Evolutionary conservation across 2,888 invertebrate species (phyloP).

Genomic region (Colletes collaris): DNA sequence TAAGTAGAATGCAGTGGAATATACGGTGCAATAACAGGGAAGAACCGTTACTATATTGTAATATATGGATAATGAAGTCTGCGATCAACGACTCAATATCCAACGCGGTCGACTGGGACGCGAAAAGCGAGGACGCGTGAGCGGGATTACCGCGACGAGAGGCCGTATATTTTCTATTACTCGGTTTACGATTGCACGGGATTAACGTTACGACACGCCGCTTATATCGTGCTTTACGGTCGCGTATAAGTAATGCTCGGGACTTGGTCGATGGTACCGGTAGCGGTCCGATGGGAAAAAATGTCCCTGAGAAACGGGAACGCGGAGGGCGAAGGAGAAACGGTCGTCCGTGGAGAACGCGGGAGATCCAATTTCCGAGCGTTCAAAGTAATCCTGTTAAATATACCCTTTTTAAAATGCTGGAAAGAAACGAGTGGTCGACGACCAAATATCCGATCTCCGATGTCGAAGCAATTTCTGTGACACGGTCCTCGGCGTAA

Average conservation of each 20-base stretch:
- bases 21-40: slow-evolving; percentile 30
- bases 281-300: slow-evolving; percentile 14
- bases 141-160: slow-evolving; percentile 46
- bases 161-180: slow-evolving; percentile 61
- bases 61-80: slow-evolving; percentile 56
- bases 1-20: neutral
- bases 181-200: slow-evolving; percentile 58
- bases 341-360: slow-evolving; percentile 9
- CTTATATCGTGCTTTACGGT: slow-evolving; percentile 51
- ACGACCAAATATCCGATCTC: no score
- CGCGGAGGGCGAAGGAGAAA: no score
- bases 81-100: slow-evolving; percentile 59
- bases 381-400: neutral
- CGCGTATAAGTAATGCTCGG: slow-evolving; percentile 45
- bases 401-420: neutral
- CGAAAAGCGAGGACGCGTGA: slow-evolving; percentile 7
- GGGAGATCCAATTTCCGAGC: slow-evolving; percentile 54
- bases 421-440: no score
- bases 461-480: no score
- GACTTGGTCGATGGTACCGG: slow-evolving; percentile 4
- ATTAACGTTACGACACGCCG: slow-evolving; percentile 59
- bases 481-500: no score
- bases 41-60: slow-evolving; percentile 49
- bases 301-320: neutral
- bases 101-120: neutral